These are phyloP conservation scores for Nymphicus hollandicus DNA, from an alignment of 2,113 vertebrate genomes.

Conservation along the genomic window DNA sequence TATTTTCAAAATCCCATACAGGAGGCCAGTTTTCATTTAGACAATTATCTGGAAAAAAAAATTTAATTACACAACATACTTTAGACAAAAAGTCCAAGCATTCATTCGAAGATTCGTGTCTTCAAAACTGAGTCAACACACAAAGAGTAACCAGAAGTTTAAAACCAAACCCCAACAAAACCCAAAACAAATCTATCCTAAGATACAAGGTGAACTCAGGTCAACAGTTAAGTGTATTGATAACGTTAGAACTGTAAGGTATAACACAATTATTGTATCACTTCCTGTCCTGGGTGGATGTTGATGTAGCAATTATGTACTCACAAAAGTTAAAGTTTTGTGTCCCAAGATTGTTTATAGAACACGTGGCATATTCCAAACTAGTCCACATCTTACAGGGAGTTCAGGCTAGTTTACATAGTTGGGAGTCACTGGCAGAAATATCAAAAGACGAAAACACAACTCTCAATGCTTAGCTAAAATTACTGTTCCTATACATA, in stretches of 20 bases:
- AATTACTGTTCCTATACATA: neutral
- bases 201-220: neutral
- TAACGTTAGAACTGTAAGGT: neutral
- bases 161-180: neutral
- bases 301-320: neutral
- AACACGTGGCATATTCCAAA: neutral
- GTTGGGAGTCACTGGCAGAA: neutral
- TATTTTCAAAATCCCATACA: neutral
- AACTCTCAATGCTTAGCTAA: neutral
- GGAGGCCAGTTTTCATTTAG: neutral
- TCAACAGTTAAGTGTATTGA: neutral
- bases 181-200: neutral
- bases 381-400: neutral
- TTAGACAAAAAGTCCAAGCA: neutral
- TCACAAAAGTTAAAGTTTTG: neutral
- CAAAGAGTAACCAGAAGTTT: neutral
- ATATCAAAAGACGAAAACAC: neutral
- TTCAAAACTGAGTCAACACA: neutral
- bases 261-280: neutral
- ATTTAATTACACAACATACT: neutral
- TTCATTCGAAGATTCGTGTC: neutral
- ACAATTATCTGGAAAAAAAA: neutral
- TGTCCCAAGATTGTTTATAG: neutral
- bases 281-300: neutral
- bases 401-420: neutral